Base-by-base conservation (phyloP, 2,113 vertebrate species). In the Choloepus hoffmanni region DNA sequence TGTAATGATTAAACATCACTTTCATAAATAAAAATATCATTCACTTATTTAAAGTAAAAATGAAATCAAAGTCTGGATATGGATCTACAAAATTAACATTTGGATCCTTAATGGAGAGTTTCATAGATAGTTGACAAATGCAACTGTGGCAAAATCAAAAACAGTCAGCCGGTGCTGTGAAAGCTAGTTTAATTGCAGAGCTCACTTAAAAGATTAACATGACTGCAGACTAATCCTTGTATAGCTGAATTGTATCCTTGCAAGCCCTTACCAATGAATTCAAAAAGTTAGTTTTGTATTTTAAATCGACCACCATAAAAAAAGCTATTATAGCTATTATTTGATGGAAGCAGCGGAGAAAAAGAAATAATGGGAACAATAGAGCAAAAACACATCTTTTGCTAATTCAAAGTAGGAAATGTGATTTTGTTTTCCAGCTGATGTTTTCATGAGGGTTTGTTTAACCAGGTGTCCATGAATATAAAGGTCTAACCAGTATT, bases 391-490 rank as follows among this genome's bases (percentile, higher is more conserved):
- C 30, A 10, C 1, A 84, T 23, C 3, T 72, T 76, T 90, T 88
- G n/a, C 55, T 88, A 93, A 95, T 62, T 30, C 14, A 95, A 90
- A 30, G 43, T 33, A 88, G 28, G 19, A 78, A 85, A 82, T 85
- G 28, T 81, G 2, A 63, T 76, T 94, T 90, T 79, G 26, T 74
- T 78, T 63, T 63, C 9, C 8, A 86, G 43, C 2, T 82, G 11
- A 72, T 84, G 40, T 78, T 95, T 93, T 94, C 70, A 24, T 67
- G 62, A 76, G 2, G 65, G 4, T 68, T 73, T 72, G 12, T n/a
- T 78, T 82, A 62, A 82, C 21, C 15, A 48, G 77, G 16, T 94
- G 9, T 15, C n/a, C 12, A 8, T 90, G n/a, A 92, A 77, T 36
- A 67, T 79, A 94, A 55, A 58, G n/a, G 53, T 76, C 76, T 63